These are phyloP conservation scores for Ctenodactylus gundi DNA, from an alignment of 2,113 vertebrate genomes.

Conservation along the genomic window DNA sequence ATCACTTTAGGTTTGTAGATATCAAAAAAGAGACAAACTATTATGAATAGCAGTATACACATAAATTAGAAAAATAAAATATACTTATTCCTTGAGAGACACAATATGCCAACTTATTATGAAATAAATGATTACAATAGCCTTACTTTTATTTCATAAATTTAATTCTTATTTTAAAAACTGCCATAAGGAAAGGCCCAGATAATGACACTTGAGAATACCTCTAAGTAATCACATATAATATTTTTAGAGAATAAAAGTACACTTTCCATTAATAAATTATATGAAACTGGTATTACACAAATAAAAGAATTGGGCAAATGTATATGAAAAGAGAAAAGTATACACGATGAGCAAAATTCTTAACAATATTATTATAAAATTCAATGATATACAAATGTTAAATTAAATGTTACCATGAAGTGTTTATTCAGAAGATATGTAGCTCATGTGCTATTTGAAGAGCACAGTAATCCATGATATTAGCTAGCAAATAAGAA, in stretches of 20 bases:
- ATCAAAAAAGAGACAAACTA: neutral
- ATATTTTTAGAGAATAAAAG: neutral
- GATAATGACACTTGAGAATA: neutral
- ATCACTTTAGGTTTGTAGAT: neutral
- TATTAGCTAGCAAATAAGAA: neutral
- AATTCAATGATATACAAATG: neutral
- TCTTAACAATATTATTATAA: neutral
- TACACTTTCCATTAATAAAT: neutral
- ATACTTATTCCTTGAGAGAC: neutral
- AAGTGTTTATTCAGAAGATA: neutral
- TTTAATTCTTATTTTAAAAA: neutral
- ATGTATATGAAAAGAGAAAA: neutral
- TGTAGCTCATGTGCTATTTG: neutral
- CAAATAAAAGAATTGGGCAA: neutral
- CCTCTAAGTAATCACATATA: neutral
- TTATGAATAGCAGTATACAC: neutral
- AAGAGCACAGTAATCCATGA: neutral
- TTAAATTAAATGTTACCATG: neutral
- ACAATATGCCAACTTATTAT: neutral
- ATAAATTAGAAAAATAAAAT: neutral
- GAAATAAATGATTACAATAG: neutral
- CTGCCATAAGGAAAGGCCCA: neutral
- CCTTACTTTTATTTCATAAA: neutral
- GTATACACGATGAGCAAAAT: neutral
- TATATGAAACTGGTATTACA: neutral